phyloP scores from a whole-genome alignment of 2,888 invertebrate genomes.

The Bugulina stolonifera region DNA sequence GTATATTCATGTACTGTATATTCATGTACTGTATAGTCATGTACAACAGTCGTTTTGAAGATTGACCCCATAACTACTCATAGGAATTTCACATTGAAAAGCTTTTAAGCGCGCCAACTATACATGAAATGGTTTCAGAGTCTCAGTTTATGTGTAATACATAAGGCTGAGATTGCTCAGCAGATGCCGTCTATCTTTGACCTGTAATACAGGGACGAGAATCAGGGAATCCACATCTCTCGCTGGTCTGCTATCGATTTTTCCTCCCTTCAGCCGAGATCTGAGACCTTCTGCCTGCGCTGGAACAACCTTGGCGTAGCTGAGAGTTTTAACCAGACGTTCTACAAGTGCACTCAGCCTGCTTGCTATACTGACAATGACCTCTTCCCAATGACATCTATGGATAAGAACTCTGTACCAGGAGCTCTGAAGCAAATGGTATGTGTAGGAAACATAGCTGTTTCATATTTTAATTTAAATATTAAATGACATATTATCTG shows the following conservation, averaged over 20 bases:
- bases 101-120: too few relatives aligned
- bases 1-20: too few relatives aligned
- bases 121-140: too few relatives aligned
- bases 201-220: conserved; percentile 11
- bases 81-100: too few relatives aligned
- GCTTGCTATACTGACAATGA: conserved; percentile 18
- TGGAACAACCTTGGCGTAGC: neutral
- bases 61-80: too few relatives aligned
- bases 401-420: neutral
- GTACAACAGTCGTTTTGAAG: too few relatives aligned
- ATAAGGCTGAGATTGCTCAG: too few relatives aligned
- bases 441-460: neutral
- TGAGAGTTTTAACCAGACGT: conserved; percentile 22
- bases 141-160: too few relatives aligned
- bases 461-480: too few relatives aligned
- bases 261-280: neutral
- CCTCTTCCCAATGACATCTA: neutral
- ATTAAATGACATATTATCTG: too few relatives aligned
- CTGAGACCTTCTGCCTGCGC: conserved; percentile 23
- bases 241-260: conserved; percentile 15
- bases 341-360: conserved; percentile 18
- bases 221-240: conserved; percentile 15
- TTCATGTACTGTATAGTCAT: too few relatives aligned
- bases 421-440: conserved; percentile 13
- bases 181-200: too few relatives aligned